Evolutionary conservation across 2,113 vertebrate genomes (phyloP).

Genomic region (Todiramphus chloris): DNA sequence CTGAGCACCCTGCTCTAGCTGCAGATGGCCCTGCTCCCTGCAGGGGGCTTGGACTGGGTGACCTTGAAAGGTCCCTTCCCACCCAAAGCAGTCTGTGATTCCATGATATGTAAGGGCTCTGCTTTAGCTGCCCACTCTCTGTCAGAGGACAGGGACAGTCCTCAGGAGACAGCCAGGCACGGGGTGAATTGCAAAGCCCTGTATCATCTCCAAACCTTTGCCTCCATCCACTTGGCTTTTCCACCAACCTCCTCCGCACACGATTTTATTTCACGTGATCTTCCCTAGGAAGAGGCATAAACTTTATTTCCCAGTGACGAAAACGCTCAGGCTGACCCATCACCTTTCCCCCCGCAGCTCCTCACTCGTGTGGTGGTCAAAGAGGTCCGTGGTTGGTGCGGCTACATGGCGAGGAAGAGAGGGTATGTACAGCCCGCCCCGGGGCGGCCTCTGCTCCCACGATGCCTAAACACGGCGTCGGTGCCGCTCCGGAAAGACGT

Average conservation of each 20-base stretch:
- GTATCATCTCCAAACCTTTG: background rate
- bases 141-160: background rate
- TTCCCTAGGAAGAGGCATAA: background rate
- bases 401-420: conserved; percentile 60
- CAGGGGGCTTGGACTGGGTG: too few relatives aligned
- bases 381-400: conserved; percentile 83
- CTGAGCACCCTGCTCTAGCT: too few relatives aligned
- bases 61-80: too few relatives aligned
- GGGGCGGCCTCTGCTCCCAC: accelerated
- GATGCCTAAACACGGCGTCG: accelerated
- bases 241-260: accelerated
- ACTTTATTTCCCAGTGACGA: accelerated
- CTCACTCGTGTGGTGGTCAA: conserved; percentile 90
- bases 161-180: background rate
- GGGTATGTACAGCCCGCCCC: conserved; percentile 65
- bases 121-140: accelerated
- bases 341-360: conserved; percentile 71
- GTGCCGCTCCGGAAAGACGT: background rate
- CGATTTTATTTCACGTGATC: accelerated
- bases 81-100: too few relatives aligned
- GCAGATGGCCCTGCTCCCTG: too few relatives aligned
- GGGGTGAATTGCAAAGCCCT: background rate
- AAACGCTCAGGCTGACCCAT: accelerated
- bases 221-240: background rate
- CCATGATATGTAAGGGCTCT: background rate